A percentile compares a stretch with the other conserved stretches of the same genome.
These are phyloP conservation scores for Tonatia bakeri DNA, from an alignment of 2,113 vertebrate genomes.

Conservation along the genomic window DNA sequence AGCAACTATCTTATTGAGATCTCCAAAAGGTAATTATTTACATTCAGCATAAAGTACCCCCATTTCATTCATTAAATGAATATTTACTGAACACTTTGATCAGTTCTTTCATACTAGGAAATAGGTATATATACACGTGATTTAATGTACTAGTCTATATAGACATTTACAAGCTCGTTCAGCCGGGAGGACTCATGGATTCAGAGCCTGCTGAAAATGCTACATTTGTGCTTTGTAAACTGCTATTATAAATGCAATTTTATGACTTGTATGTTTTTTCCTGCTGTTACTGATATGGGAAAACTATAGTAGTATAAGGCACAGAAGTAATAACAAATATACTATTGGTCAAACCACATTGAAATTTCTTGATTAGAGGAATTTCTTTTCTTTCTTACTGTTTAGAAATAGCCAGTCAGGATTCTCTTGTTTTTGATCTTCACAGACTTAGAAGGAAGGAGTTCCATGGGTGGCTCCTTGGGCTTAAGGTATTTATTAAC, in stretches of 20 bases:
- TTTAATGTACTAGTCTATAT: neutral
- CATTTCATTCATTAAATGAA: neutral
- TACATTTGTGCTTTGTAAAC: neutral
- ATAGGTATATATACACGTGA: neutral
- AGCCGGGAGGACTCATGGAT: neutral
- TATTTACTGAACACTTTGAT: neutral
- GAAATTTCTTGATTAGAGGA: neutral
- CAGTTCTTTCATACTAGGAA: neutral
- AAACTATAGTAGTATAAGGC: neutral
- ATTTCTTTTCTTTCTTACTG: neutral
- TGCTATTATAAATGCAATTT: neutral
- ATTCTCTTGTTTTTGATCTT: neutral
- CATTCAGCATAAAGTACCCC: neutral
- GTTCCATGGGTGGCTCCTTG: accelerated
- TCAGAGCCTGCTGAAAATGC: neutral
- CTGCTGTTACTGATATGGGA: neutral
- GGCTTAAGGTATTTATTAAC: neutral
- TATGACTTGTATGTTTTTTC: neutral
- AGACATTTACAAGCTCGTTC: neutral
- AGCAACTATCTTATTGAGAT: neutral
- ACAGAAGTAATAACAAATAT: neutral
- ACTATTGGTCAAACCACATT: neutral
- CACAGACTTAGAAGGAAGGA: accelerated
- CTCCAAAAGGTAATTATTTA: neutral
- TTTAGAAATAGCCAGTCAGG: neutral